phyloP scores from a whole-genome alignment of 2,113 vertebrate genomes.

The Coturnix japonica region DNA sequence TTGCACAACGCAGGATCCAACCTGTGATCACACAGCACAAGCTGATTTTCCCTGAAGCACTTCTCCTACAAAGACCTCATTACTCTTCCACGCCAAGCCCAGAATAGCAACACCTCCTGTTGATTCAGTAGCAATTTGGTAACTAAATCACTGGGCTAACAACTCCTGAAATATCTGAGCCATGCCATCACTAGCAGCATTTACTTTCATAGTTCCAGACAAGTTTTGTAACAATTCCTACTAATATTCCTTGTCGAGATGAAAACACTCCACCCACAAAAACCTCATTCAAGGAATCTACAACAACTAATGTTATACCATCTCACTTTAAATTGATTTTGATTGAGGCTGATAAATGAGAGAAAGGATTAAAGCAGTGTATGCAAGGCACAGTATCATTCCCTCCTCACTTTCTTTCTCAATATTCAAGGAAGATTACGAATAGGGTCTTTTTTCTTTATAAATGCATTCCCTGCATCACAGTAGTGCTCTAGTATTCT shows the following conservation, averaged over 20 bases:
- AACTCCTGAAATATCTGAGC: background rate
- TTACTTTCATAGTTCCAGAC: background rate
- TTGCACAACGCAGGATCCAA: background rate
- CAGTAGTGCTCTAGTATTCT: background rate
- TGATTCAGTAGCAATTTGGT: background rate
- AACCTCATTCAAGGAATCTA: background rate
- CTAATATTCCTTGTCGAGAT: background rate
- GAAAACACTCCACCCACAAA: background rate
- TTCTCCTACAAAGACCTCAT: background rate
- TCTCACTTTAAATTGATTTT: background rate
- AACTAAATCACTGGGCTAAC: background rate
- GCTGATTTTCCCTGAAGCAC: background rate
- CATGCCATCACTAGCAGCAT: background rate
- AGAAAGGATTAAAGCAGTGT: background rate
- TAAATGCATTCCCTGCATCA: background rate
- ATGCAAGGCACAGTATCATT: background rate
- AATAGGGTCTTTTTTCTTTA: background rate
- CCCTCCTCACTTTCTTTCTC: background rate
- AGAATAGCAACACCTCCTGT: background rate
- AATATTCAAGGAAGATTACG: background rate
- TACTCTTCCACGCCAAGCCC: background rate
- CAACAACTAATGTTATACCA: background rate
- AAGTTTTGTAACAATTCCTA: background rate
- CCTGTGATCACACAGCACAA: background rate
- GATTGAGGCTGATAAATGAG: background rate